A percentile compares a stretch with the other conserved stretches of the same genome.
Evolutionary conservation across 2,888 invertebrate species (phyloP).

Genomic region (Rhyacophila evoluta): DNA sequence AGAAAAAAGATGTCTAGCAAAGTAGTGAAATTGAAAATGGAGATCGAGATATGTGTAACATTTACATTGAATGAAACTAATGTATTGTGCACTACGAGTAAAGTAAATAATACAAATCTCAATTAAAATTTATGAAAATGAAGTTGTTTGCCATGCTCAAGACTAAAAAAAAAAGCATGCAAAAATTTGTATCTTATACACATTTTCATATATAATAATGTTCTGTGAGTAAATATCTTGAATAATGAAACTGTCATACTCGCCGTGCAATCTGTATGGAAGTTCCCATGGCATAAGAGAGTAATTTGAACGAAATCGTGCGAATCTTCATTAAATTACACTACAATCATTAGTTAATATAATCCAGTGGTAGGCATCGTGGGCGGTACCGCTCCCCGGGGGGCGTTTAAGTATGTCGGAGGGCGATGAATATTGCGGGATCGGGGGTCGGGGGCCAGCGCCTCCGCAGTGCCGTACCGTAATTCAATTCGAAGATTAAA

Average conservation of each 20-base stretch:
- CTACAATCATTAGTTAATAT: slow-evolving; percentile 24
- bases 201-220: too few relatives aligned
- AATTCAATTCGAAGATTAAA: neutral
- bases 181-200: too few relatives aligned
- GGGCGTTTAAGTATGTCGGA: slow-evolving; percentile 24
- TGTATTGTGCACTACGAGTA: too few relatives aligned
- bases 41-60: too few relatives aligned
- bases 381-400: slow-evolving; percentile 24
- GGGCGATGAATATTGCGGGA: slow-evolving; percentile 25
- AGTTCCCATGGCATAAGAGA: slow-evolving; percentile 18
- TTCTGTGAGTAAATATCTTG: too few relatives aligned
- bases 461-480: slow-evolving; percentile 30
- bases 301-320: slow-evolving; percentile 18
- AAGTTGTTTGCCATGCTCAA: too few relatives aligned
- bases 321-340: slow-evolving; percentile 24
- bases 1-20: too few relatives aligned
- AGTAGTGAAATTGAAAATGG: too few relatives aligned
- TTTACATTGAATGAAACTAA: too few relatives aligned
- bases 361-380: slow-evolving; percentile 22
- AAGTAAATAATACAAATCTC: too few relatives aligned
- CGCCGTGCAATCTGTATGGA: neutral
- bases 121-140: too few relatives aligned
- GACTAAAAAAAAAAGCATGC: too few relatives aligned
- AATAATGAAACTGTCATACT: neutral
- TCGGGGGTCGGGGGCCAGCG: slow-evolving; percentile 27